Evolutionary conservation across 2,888 invertebrate species (phyloP).

Genomic region (Drosophila mayaguana): DNA sequence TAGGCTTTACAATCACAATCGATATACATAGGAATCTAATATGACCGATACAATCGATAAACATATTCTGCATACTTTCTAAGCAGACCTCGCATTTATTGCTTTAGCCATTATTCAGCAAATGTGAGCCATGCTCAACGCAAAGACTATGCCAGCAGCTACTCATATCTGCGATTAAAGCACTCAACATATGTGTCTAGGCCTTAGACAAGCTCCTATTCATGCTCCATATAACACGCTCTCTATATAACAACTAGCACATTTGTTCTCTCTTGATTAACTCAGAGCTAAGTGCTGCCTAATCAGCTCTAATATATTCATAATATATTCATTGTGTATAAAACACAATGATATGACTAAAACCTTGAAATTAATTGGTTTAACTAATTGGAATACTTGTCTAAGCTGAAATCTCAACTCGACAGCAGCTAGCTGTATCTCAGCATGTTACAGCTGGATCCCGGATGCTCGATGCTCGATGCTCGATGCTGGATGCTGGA

Average conservation of each 20-base stretch:
- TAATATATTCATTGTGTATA: not conserved
- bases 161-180: not conserved
- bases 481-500: not conserved
- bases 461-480: too few species aligned
- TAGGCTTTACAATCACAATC: too few species aligned
- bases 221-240: not conserved
- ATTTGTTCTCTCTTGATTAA: not conserved
- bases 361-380: not conserved
- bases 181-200: not conserved
- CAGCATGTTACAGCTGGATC: not conserved
- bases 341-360: not conserved
- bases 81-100: not conserved
- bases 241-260: not conserved
- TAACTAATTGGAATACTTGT: constrained; percentile 7
- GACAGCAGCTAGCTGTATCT: too few species aligned
- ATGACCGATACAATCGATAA: too few species aligned
- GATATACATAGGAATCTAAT: too few species aligned
- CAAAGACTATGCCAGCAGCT: not conserved
- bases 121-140: too few species aligned
- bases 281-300: not conserved
- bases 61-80: not conserved
- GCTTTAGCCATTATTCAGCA: not conserved
- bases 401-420: not conserved
- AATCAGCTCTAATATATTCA: not conserved
- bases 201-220: not conserved